These are phyloP conservation scores for Ciconia maguari DNA, from an alignment of 2,113 vertebrate genomes.

Conservation along the genomic window DNA sequence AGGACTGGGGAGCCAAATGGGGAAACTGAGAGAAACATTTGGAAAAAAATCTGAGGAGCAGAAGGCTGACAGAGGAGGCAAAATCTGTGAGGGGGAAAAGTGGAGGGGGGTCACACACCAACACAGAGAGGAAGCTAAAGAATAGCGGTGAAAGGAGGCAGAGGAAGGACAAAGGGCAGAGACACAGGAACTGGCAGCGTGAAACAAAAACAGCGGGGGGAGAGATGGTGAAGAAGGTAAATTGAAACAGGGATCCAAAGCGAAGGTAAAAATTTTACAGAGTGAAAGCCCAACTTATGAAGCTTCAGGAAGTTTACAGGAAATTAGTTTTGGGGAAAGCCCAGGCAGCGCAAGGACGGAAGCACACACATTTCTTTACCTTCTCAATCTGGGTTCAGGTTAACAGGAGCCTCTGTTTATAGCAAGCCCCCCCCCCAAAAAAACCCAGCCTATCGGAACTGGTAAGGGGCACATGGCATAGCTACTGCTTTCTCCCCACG, in stretches of 20 bases:
- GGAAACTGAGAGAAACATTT: constrained; percentile 45
- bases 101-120: neutral
- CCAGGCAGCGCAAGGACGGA: neutral
- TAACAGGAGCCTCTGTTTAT: constrained; percentile 3
- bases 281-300: neutral
- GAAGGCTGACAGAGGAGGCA: constrained; percentile 32
- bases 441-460: neutral
- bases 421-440: neutral
- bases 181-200: neutral
- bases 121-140: neutral
- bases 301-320: neutral
- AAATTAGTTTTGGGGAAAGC: neutral
- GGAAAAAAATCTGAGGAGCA: constrained; percentile 20
- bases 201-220: neutral
- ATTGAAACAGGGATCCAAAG: neutral
- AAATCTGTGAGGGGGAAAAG: neutral
- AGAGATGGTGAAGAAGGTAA: neutral
- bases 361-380: neutral
- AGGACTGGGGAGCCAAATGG: constrained; percentile 12
- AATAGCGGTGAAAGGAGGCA: neutral
- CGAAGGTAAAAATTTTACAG: neutral
- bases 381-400: neutral
- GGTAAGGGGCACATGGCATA: neutral
- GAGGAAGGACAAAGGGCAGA: neutral
- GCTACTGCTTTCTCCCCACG: neutral